Base-by-base conservation (phyloP, 2,888 invertebrate species). In the Orchestes rusci region DNA sequence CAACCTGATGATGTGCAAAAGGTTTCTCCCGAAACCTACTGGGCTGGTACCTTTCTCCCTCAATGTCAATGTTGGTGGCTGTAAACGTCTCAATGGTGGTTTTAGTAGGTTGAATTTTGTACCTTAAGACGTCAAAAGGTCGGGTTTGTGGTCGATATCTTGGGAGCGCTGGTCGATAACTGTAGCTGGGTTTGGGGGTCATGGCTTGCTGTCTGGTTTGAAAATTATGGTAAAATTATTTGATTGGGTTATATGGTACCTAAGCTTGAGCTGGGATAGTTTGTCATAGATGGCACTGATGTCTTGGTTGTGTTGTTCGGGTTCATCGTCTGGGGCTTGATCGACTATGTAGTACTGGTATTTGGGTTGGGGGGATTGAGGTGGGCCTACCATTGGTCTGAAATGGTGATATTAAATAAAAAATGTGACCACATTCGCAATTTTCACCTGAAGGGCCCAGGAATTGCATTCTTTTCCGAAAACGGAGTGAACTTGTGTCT, bases 381-480 rank as follows among this genome's bases (percentile, higher is more conserved):
- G 3, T 4, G 17, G 18, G 27, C 23, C 29, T 16, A 33, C n/a
- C 36, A 48, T 48, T 10, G 47, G 47, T 13, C 45, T 45, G 16
- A 29, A 40, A 31, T 16, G 18, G 5, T 33, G 10, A 2, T 19
- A 10, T 18, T 8, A 34, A 34, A 3, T 2, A 2, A 17, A n/a
- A 5, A 34, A 16, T 30, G 13, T 30, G 7, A 30, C 30, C 13
- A 16, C 13, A 12, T 2, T 2, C 4, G 34, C 7, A 34, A 15
- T 37, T 19, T 73, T 32, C 75, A 75, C 50, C 70, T 61, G 60
- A 75, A 76, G 50, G 72, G 68, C 41, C 75, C 75, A 13, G 75
- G 74, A 49, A 75, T 55, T 43, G 73, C 73, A 58, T 76, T 76
- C 52, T 68, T 68, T 50, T 72, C 69, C 53, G 69, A 64, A 64